Percentiles rank a stretch among this genome's conserved stretches.
These are phyloP conservation scores for Pipistrellus pygmaeus DNA, from an alignment of 2,797 vertebrate species.

Conservation along the genomic window DNA sequence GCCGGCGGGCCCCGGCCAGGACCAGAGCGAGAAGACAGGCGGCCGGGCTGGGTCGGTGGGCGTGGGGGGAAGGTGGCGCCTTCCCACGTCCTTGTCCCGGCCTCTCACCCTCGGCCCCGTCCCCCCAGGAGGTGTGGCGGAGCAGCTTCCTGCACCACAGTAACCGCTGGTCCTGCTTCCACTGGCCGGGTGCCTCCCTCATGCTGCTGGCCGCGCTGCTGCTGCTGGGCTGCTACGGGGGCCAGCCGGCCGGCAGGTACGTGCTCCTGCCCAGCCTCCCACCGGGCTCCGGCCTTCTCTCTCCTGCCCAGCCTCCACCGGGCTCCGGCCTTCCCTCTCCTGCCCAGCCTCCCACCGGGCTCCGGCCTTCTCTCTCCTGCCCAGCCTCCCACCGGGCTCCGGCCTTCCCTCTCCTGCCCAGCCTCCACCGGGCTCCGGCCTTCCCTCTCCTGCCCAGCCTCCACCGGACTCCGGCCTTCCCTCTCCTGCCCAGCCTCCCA, in stretches of 20 bases:
- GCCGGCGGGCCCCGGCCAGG: neutral
- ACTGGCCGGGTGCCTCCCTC: constrained; percentile 96
- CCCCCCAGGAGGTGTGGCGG: constrained; percentile 91
- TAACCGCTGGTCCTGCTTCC: constrained; percentile 97
- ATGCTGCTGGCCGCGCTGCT: constrained; percentile 94
- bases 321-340: too few relatives aligned
- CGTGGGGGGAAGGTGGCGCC: rapidly evolving
- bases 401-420: too few relatives aligned
- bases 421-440: too few relatives aligned
- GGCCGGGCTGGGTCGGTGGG: neutral
- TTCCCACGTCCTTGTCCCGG: neutral
- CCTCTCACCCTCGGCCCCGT: neutral
- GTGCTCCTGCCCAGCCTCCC: neutral
- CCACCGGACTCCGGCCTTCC: neutral
- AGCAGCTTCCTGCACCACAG: constrained; percentile 96
- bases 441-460: too few relatives aligned
- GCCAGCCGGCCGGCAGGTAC: constrained; percentile 97
- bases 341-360: too few relatives aligned
- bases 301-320: too few relatives aligned
- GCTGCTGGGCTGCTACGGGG: constrained; percentile 94
- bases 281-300: too few relatives aligned
- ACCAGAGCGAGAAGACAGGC: neutral
- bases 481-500: neutral
- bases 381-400: too few relatives aligned
- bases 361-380: neutral